phyloP scores from a whole-genome alignment of 37 sponge, comb jelly and placozoan genomes.

The Eunapius fragilis region DNA sequence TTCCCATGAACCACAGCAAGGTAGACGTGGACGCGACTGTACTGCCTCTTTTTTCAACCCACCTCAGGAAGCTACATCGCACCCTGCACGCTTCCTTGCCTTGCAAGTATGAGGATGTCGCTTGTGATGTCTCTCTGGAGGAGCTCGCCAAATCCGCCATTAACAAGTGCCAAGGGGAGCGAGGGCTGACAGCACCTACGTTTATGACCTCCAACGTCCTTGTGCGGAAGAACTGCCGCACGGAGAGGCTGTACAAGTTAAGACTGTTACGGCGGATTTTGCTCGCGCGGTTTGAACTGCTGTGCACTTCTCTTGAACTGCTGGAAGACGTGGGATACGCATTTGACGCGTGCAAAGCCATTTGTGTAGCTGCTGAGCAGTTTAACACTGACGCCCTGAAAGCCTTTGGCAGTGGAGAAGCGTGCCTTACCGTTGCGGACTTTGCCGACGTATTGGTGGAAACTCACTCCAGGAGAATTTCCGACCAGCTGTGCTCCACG shows the following conservation, averaged over 20 bases:
- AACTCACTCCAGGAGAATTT: background rate
- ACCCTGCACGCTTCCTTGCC: background rate
- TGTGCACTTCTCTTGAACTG: slow-evolving; percentile 25
- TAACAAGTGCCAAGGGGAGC: background rate
- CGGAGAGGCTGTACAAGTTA: background rate
- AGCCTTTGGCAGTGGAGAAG: background rate
- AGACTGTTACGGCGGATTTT: slow-evolving; percentile 12
- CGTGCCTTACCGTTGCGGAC: slow-evolving; percentile 8
- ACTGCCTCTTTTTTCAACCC: background rate
- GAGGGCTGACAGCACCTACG: background rate
- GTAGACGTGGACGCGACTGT: background rate
- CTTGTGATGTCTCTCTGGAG: background rate
- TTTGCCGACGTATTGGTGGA: background rate
- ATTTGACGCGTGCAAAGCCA: slow-evolving; percentile 5
- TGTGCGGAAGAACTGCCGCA: background rate
- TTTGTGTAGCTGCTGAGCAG: background rate
- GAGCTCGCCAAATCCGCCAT: background rate
- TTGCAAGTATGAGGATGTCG: background rate
- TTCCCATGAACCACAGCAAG: background rate
- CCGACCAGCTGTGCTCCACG: background rate
- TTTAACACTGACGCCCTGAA: background rate
- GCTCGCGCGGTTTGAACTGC: slow-evolving; percentile 31
- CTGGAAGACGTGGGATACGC: slow-evolving; percentile 25
- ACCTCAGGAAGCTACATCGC: background rate
- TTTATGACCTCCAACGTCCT: background rate